Evolutionary conservation across 2,888 invertebrate genomes (phyloP).

Genomic region (Abrostola tripartita): DNA sequence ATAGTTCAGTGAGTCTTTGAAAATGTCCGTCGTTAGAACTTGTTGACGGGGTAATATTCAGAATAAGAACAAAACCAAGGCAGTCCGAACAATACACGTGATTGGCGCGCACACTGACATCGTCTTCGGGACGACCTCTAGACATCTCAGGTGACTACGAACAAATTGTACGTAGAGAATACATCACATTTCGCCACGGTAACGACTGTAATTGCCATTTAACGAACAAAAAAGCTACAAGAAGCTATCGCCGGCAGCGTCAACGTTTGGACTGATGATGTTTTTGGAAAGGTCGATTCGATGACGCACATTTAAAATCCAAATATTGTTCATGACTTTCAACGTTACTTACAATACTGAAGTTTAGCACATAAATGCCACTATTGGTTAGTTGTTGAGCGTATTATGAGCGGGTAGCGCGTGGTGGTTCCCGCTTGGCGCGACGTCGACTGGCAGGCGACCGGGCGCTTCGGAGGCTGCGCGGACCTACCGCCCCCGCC

Average conservation of each 20-base stretch:
- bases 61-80: conserved; percentile 46
- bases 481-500: conserved; percentile 81
- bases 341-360: conserved; percentile 75
- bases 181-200: conserved; percentile 52
- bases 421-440: conserved; percentile 77
- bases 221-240: conserved; percentile 66
- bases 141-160: conserved; percentile 78
- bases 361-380: conserved; percentile 74
- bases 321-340: conserved; percentile 31
- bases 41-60: conserved; percentile 11
- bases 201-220: conserved; percentile 69
- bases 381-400: conserved; percentile 72
- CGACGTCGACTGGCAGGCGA: conserved; percentile 80
- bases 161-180: conserved; percentile 62
- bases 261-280: conserved; percentile 52
- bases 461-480: conserved; percentile 83
- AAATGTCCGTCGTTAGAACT: conserved; percentile 5
- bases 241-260: conserved; percentile 56
- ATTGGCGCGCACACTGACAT: conserved; percentile 71
- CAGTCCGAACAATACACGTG: conserved; percentile 64
- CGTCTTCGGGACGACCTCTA: conserved; percentile 77
- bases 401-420: conserved; percentile 67
- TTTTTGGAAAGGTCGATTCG: conserved; percentile 72
- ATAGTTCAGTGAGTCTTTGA: conserved; percentile 16
- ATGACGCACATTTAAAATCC: conserved; percentile 36